Evolutionary conservation across 2,888 invertebrate genomes (phyloP), one percentile per base, ranked within the genome.

Genomic region (Phymatocera aterrima): DNA sequence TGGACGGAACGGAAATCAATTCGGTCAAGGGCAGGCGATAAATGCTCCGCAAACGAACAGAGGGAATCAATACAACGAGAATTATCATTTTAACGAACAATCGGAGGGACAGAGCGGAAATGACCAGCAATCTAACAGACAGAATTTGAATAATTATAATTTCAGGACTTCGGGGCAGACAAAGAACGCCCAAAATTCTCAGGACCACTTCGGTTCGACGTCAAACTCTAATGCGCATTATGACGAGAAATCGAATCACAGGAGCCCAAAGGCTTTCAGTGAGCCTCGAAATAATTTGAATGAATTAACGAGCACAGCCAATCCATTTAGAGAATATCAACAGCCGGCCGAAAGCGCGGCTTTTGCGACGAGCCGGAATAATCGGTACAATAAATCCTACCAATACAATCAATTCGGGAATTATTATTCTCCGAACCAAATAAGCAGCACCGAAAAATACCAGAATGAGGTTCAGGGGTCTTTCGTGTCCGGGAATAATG

Each of bases 281-380:
- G 81, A 82, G 8, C 80, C 83, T 0, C 82, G 85, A 3, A 83
- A 81, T 37, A 85, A 81, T 77, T 81, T 83, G 6, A 78, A 77
- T 10, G 72, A 72, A 61, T 85, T 91, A 15, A 88, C 91, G 0
- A 91, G 91, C 4, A 92, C 92, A 79, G 86, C 90, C 40, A 92
- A 87, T 79, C 91, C 90, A n/a, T 84, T 91, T 2, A 92, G 90
- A 80, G 95, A 96, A 89, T 93, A 93, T 86, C 96, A 96, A 87
- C 93, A 94, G 1, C 93, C 94, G 0, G 95, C 96, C 8, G 96
- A 96, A 90, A 94, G 95, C 6, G 95, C 95, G 0, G 95, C 96
- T 0, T 96, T 96, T 86, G 94, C 93, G 1, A 93, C 93, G 51
- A 92, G 90, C 81, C 89, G 90, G 21, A 87, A 88, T 18, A 89